Evolutionary conservation across 2,113 vertebrate species (phyloP).

Genomic region (Zosterops lateralis): DNA sequence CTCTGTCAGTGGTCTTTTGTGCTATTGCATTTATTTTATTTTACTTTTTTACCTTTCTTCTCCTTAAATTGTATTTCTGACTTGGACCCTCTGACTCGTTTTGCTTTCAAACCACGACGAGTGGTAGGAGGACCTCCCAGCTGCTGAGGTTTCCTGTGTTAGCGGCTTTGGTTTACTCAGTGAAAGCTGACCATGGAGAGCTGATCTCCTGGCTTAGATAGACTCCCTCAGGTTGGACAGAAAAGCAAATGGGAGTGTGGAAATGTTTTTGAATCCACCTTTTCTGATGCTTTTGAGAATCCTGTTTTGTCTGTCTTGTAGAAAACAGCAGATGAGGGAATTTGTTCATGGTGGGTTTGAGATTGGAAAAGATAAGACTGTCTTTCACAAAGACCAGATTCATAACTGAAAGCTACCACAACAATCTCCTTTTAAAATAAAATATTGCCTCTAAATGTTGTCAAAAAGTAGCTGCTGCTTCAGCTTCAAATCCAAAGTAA

Average conservation of each 20-base stretch:
- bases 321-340: neutral
- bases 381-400: neutral
- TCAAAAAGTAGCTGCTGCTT: neutral
- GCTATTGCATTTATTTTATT: no score
- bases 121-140: neutral
- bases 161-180: neutral
- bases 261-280: neutral
- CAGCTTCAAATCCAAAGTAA: constrained; percentile 6
- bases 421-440: neutral
- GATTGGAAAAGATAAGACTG: neutral
- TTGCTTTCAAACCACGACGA: no score
- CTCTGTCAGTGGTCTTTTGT: no score
- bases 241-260: neutral
- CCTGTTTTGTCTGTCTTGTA: neutral
- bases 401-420: neutral
- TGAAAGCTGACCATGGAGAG: neutral
- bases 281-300: neutral
- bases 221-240: neutral
- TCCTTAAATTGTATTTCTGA: no score
- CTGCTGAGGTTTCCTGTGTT: neutral
- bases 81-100: no score
- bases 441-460: neutral
- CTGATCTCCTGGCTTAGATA: neutral
- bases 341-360: neutral
- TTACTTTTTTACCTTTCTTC: no score